Evolutionary conservation across 1,140 invertebrate species (phyloP).

Genomic region (Calycopis cecrops): DNA sequence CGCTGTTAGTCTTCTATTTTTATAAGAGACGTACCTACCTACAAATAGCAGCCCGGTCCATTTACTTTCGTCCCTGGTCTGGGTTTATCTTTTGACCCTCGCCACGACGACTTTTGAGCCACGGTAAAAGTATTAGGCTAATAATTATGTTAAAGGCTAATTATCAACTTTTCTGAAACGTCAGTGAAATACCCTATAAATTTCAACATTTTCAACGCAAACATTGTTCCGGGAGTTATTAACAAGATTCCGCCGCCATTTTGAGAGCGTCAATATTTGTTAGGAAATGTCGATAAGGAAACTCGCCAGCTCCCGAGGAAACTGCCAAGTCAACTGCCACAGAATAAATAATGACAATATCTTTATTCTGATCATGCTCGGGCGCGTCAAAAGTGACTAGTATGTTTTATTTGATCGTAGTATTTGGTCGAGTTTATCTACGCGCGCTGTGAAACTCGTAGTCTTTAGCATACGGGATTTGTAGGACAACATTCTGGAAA

Average conservation of each 20-base stretch:
- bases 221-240: not conserved
- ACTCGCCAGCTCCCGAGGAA: constrained; percentile 15
- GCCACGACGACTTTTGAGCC: too few relatives aligned
- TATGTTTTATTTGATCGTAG: constrained; percentile 14
- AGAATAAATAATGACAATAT: constrained; percentile 40
- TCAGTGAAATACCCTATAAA: not conserved
- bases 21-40: too few relatives aligned
- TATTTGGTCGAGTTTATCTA: constrained; percentile 15
- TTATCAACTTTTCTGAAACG: not conserved
- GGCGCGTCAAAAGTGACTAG: constrained; percentile 23
- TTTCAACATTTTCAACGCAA: not conserved
- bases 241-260: constrained; percentile 12
- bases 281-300: constrained; percentile 8
- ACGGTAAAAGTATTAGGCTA: too few relatives aligned
- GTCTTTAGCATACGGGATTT: too few relatives aligned
- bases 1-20: too few relatives aligned
- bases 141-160: too few relatives aligned
- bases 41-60: too few relatives aligned
- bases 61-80: too few relatives aligned
- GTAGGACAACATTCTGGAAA: too few relatives aligned
- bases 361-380: constrained; percentile 40
- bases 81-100: too few relatives aligned
- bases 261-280: constrained; percentile 16
- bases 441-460: constrained; percentile 6
- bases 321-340: constrained; percentile 34